Evolutionary conservation across 2,797 vertebrate species (phyloP).

Genomic region (Alcedo atthis): DNA sequence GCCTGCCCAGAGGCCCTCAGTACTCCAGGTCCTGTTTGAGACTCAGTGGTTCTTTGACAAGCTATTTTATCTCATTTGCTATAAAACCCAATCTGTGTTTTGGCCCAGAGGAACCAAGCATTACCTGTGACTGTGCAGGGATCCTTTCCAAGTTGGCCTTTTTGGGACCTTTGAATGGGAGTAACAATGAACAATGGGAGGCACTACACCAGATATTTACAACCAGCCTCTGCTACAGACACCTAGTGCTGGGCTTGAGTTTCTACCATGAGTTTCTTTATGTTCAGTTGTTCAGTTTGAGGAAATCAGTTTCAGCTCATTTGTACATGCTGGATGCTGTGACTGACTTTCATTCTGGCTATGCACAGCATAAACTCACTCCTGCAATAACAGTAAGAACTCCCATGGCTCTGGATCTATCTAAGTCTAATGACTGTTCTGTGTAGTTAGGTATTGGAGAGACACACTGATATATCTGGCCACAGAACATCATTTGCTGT

Average conservation of each 20-base stretch:
- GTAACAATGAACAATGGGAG: accelerated
- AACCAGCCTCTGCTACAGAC: neutral
- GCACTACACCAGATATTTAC: neutral
- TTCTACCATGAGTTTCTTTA: neutral
- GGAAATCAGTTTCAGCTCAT: neutral
- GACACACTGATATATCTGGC: neutral
- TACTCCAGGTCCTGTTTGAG: neutral
- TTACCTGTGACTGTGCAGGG: neutral
- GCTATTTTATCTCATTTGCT: accelerated
- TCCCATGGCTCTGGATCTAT: neutral
- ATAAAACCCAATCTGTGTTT: neutral
- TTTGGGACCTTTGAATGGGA: neutral
- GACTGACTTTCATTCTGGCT: neutral
- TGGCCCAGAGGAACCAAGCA: neutral
- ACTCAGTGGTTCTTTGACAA: neutral
- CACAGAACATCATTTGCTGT: neutral
- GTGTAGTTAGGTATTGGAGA: neutral
- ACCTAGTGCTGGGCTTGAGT: neutral
- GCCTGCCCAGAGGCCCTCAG: neutral
- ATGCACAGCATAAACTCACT: neutral
- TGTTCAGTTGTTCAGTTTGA: neutral
- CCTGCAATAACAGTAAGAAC: neutral
- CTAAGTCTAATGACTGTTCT: neutral
- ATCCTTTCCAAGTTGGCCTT: neutral
- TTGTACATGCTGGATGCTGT: neutral